Evolutionary conservation across 2,113 vertebrate genomes (phyloP).

Genomic region (Sylvicapra grimmia): DNA sequence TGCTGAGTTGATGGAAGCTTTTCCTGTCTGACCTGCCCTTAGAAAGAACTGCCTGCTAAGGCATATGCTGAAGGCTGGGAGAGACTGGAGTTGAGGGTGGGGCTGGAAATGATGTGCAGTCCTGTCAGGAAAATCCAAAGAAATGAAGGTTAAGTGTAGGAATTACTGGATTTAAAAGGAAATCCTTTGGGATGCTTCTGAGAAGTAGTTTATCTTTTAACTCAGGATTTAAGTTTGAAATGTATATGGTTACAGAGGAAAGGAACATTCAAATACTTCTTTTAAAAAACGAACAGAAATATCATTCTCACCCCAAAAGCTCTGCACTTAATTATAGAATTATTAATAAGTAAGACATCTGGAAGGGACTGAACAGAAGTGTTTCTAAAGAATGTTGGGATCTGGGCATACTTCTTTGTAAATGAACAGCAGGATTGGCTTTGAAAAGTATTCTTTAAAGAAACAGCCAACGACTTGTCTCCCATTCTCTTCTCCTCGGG

Average conservation of each 20-base stretch:
- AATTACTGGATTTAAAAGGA: constrained; percentile 50
- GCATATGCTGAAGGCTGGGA: constrained; percentile 33
- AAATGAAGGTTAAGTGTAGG: constrained; percentile 15
- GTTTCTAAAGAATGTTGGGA: neutral
- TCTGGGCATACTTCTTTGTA: neutral
- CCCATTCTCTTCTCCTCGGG: neutral
- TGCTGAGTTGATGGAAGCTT: constrained; percentile 53
- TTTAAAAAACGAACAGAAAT: neutral
- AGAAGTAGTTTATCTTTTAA: constrained; percentile 21
- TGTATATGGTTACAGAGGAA: neutral
- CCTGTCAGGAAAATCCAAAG: constrained; percentile 55
- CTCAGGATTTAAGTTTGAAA: constrained; percentile 17
- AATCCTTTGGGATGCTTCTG: neutral
- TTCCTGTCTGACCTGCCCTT: constrained; percentile 68
- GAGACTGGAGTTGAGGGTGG: constrained; percentile 31
- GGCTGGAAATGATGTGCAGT: constrained; percentile 61
- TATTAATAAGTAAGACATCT: neutral
- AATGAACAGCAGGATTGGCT: neutral
- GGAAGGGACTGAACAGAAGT: neutral
- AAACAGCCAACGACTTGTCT: neutral
- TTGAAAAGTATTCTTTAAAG: neutral
- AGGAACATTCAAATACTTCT: neutral
- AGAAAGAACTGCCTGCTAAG: constrained; percentile 50
- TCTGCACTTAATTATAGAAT: constrained; percentile 29
- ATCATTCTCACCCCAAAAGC: neutral